Evolutionary conservation across 2,888 invertebrate species (phyloP).

Genomic region (Drosophila mimica): DNA sequence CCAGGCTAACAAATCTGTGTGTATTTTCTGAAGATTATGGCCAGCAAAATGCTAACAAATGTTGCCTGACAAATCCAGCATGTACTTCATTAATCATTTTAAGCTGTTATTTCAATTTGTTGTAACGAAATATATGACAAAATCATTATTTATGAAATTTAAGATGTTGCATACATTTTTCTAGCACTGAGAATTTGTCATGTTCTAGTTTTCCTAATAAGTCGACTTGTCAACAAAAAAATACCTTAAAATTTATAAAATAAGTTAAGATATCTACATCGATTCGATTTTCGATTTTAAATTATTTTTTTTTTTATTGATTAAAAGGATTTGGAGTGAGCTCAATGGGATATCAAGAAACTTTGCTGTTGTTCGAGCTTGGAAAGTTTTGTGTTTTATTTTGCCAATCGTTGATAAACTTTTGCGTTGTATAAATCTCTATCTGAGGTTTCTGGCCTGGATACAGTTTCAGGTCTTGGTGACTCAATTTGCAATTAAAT

Average conservation of each 20-base stretch:
- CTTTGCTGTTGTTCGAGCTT: conserved; percentile 4
- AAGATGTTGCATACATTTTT: not conserved
- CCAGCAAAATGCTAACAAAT: conserved; percentile 2
- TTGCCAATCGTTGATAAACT: conserved; percentile 24
- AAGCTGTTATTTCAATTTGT: conserved; percentile 1
- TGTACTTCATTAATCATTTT: conserved; percentile 20
- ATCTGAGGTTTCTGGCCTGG: conserved; percentile 9
- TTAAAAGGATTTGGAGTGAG: not conserved
- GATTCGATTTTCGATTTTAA: not conserved
- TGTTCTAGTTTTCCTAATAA: not conserved
- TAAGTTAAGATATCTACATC: not conserved
- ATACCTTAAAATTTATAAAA: not conserved
- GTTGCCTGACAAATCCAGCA: not conserved
- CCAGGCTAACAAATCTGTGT: conserved; percentile 41
- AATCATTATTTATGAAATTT: not conserved
- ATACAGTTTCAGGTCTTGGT: conserved; percentile 23
- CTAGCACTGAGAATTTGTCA: not conserved
- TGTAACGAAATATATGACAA: not conserved
- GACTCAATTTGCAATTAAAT: conserved; percentile 62
- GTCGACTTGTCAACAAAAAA: not conserved
- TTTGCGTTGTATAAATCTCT: conserved; percentile 16
- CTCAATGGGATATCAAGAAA: conserved; percentile 18
- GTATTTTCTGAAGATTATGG: conserved; percentile 33
- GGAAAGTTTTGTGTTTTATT: conserved; percentile 35
- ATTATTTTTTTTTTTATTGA: not conserved